Evolutionary conservation across 2,113 vertebrate species (phyloP), one percentile per base, ranked within the genome.

Genomic region (Dendrocopos noguchii): DNA sequence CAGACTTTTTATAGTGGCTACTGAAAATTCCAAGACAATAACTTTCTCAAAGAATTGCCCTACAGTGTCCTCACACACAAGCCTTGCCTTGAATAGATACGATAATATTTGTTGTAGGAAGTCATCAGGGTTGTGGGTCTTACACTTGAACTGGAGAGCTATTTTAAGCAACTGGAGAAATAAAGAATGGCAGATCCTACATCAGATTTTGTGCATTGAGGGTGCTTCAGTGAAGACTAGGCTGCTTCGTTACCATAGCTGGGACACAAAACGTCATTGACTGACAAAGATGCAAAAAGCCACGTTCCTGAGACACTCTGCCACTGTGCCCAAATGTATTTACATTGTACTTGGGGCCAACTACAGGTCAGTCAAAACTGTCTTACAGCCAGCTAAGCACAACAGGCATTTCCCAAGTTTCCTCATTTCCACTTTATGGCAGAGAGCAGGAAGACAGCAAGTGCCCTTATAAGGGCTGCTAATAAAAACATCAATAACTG

Each of bases 401-500:
- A 87, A 66, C 60, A 50, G 60, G 39, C 55, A 7, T 80, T 74
- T 55, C 55, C 31, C 36, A 25, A 4, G 24, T 68, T 59, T 21
- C 60, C 53, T 67, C 61, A 61, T 64, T 74, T 80, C 72, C 42
- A 63, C 8, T 0, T 59, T 28, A 16, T 1, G 19, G 75, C 4
- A 8, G 67, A 5, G 29, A 80, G 65, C 50, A 68, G 71, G 53
- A 91, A 76, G 52, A 66, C 50, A 53, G 68, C 63, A 56, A 31
- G 50, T 59, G 82, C 65, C 65, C 52, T 80, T 83, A 22, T 61
- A 92, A 79, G 83, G 77, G 10, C 10, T 75, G 55, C 44, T 83
- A 68, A 88, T 93, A 93, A 94, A 94, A 94, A 36, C 80, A 93
- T 91, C 77, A 61, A 88, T 97, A 96, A 92, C 81, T 76, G 90